Evolutionary conservation across 2,113 vertebrate genomes (phyloP).

Genomic region (Corythoichthys haematopterus): DNA sequence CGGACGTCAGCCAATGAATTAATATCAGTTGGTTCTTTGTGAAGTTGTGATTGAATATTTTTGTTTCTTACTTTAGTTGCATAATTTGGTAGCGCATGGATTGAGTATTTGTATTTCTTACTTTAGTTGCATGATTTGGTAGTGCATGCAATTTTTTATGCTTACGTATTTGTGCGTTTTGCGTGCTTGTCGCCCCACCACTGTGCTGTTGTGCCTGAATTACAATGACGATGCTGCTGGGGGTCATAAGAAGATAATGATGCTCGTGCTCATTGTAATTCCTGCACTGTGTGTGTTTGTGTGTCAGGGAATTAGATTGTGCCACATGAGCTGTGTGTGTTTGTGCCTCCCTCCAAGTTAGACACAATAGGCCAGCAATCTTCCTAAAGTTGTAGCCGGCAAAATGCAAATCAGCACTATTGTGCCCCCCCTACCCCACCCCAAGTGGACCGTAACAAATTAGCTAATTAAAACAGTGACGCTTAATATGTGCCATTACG

Average conservation of each 20-base stretch:
- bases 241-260: slow-evolving; percentile 55
- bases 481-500: slow-evolving; percentile 36
- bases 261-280: slow-evolving; percentile 58
- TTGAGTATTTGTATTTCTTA: background rate
- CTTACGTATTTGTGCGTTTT: background rate
- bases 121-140: background rate
- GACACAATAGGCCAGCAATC: slow-evolving; percentile 19
- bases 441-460: slow-evolving; percentile 38
- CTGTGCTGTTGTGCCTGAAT: slow-evolving; percentile 46
- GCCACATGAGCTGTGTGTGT: slow-evolving; percentile 9
- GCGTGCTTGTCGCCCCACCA: background rate
- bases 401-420: slow-evolving; percentile 33
- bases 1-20: too few relatives aligned
- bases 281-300: slow-evolving; percentile 24
- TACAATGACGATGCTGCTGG: slow-evolving; percentile 47
- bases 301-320: slow-evolving; percentile 3
- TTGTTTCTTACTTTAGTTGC: background rate
- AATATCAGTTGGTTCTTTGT: too few relatives aligned
- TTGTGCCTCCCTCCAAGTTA: slow-evolving; percentile 17
- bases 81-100: background rate
- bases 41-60: background rate
- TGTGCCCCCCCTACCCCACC: slow-evolving; percentile 18
- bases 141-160: slow-evolving; percentile 15
- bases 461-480: slow-evolving; percentile 35
- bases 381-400: slow-evolving; percentile 27